Evolutionary conservation across 2,113 vertebrate species (phyloP), one percentile per base, ranked within the genome.

Genomic region (Silurus glanis): DNA sequence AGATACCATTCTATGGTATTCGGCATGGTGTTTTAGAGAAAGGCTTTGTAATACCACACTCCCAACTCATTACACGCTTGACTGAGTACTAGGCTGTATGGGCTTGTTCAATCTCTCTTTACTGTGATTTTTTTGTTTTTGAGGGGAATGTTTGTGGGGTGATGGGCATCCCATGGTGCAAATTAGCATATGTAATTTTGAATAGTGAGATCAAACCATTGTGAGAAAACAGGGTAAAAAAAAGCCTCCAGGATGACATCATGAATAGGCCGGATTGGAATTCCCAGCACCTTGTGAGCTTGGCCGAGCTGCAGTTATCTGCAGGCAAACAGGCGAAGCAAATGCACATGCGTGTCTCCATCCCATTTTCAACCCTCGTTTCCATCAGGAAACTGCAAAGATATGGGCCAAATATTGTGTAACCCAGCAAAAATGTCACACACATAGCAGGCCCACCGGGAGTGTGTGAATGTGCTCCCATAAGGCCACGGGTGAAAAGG

Each of bases 351-450:
- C 12, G 66, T 47, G 14, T 56, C 61, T 83, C 47, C 62, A 49
- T 23, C 28, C 37, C 16, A 56, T 21, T 49, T 72, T 47, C 4
- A 14, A 61, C 59, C 58, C 25, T 72, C 25, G 4, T 28, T 84
- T 55, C 13, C 83, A 75, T 85, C 76, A 53, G 80, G 17, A 75
- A 59, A 37, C n/a, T 55, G 51, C n/a, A 23, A 17, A 37, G 66
- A 85, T 83, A 83, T 16, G 55, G 67, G 67, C 83, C 83, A 88
- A 91, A 91, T 83, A 85, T 85, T 89, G 83, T 85, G 87, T 0
- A 80, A 81, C 66, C 66, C 84, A 64, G 76, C 86, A 64, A 89
- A 85, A 84, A 83, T 83, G 67, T 88, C 83, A 59, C 53, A 66
- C 37, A 62, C 82, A 87, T 85, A 90, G 85, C 71, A 8, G 72